Percentiles rank a stretch among this genome's conserved stretches.
Evolutionary conservation across 2,113 vertebrate genomes (phyloP).

Genomic region (Dasyurus viverrinus): DNA sequence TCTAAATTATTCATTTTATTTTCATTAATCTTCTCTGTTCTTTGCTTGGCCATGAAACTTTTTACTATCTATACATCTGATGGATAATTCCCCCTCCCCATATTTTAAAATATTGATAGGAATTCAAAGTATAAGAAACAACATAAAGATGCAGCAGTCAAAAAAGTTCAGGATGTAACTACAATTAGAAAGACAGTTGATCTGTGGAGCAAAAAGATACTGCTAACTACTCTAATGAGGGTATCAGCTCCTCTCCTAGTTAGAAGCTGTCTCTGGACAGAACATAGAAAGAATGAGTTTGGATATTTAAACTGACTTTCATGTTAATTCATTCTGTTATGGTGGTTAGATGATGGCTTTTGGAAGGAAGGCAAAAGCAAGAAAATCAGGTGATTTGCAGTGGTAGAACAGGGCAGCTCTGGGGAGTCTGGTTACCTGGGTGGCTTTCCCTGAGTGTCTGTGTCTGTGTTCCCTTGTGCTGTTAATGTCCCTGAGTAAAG

Average conservation of each 20-base stretch:
- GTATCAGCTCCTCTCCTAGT: not conserved
- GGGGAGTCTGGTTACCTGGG: not conserved
- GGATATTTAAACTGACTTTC: not conserved
- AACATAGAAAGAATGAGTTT: not conserved
- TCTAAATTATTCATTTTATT: not conserved
- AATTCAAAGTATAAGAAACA: not conserved
- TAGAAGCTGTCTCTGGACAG: not conserved
- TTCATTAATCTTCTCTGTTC: not conserved
- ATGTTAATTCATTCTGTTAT: not conserved
- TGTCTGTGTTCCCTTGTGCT: not conserved
- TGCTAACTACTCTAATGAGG: not conserved
- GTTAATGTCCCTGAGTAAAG: not conserved
- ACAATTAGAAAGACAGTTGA: not conserved
- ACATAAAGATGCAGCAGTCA: not conserved
- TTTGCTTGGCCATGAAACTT: not conserved
- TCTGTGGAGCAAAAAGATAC: not conserved
- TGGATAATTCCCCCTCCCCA: not conserved
- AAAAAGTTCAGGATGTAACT: not conserved
- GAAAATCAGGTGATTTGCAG: not conserved
- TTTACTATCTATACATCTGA: not conserved
- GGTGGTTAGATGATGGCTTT: not conserved
- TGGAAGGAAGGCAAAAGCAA: not conserved
- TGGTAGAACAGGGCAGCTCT: not conserved
- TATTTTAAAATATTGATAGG: not conserved
- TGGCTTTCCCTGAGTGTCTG: not conserved